Conservation (phyloP, 1,140 invertebrate genomes). For the Drosophila azteca region DNA sequence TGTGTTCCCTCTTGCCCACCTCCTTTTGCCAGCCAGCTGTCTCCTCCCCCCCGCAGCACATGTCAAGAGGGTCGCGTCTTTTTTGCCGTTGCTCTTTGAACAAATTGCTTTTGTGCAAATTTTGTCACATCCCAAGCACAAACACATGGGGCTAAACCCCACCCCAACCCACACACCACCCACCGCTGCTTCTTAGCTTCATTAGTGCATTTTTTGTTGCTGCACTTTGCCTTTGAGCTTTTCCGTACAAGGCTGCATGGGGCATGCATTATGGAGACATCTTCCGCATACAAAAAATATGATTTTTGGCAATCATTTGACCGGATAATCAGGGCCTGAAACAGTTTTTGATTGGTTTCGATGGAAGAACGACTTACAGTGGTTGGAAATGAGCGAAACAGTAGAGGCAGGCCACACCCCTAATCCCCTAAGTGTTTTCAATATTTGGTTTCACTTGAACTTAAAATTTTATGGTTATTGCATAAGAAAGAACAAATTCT, state of each 20-base stretch:
- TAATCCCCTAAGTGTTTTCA: too few species aligned
- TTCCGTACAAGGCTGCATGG: background rate
- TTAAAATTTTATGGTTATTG: too few species aligned
- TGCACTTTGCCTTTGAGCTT: slow-evolving; percentile 9
- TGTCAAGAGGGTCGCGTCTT: slow-evolving; percentile 52
- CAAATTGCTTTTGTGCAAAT: slow-evolving; percentile 80
- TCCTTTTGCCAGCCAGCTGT: too few species aligned
- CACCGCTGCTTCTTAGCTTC: slow-evolving; percentile 42
- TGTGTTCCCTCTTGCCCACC: too few species aligned
- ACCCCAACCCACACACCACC: slow-evolving; percentile 27
- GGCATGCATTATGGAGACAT: background rate
- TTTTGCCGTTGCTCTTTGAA: slow-evolving; percentile 51
- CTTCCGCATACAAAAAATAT: slow-evolving; percentile 13
- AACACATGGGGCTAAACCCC: slow-evolving; percentile 15
- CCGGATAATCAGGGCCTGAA: slow-evolving; percentile 64
- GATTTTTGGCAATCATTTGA: slow-evolving; percentile 51
- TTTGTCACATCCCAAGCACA: slow-evolving; percentile 60
- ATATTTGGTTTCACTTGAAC: too few species aligned
- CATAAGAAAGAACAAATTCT: too few species aligned
- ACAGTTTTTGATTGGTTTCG: slow-evolving; percentile 36
- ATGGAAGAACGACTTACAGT: slow-evolving; percentile 25
- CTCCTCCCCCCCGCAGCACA: slow-evolving; percentile 17
- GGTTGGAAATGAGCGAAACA: background rate
- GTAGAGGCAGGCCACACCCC: too few species aligned
- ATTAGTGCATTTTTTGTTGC: slow-evolving; percentile 51